These are phyloP conservation scores for Fratercula arctica DNA, from an alignment of 2,797 vertebrate genomes.

Conservation along the genomic window DNA sequence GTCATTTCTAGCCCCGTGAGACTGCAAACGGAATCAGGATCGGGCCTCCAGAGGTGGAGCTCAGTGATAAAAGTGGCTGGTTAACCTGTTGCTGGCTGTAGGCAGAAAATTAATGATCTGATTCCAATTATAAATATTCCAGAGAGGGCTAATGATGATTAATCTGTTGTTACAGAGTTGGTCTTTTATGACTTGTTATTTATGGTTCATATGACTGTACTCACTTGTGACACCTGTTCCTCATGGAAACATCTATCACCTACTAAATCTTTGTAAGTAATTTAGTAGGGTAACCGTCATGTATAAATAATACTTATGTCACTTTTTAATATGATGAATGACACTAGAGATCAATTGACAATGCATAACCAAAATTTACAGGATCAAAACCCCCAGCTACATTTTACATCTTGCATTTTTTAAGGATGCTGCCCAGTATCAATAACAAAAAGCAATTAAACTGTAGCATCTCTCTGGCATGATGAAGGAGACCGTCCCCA, in stretches of 20 bases:
- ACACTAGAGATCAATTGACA: neutral
- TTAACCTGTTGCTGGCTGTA: slow-evolving; percentile 15
- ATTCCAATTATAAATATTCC: slow-evolving; percentile 35
- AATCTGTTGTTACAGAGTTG: slow-evolving; percentile 28
- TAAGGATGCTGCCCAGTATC: neutral
- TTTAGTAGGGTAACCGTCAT: neutral
- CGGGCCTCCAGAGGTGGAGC: neutral
- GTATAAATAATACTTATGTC: neutral
- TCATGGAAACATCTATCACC: slow-evolving; percentile 20
- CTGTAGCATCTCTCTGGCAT: neutral
- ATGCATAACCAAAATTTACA: neutral
- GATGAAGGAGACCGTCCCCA: neutral
- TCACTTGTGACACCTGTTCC: slow-evolving; percentile 36
- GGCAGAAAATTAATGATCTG: slow-evolving; percentile 14
- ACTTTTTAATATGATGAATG: neutral
- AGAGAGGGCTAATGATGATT: slow-evolving; percentile 40
- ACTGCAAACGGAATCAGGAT: neutral
- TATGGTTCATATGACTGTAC: neutral
- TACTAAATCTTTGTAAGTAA: slow-evolving; percentile 10
- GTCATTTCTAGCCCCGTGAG: neutral
- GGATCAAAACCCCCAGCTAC: neutral
- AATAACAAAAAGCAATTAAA: neutral
- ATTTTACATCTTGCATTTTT: neutral
- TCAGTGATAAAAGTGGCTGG: neutral
- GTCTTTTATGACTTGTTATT: slow-evolving; percentile 36